Conservation (phyloP, 2,888 invertebrate genomes). For the Abrostola triplasia region DNA sequence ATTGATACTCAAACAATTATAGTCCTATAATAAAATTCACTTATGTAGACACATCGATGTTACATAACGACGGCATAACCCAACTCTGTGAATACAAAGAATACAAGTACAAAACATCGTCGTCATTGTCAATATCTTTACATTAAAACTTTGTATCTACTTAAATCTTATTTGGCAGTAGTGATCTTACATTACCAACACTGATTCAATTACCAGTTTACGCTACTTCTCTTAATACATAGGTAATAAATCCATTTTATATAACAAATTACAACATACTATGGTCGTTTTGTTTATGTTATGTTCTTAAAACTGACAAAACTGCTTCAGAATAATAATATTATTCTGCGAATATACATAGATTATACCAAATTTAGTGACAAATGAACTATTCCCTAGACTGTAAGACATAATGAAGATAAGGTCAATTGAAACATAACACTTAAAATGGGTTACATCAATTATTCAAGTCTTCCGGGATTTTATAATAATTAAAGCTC, state of each 20-base stretch:
- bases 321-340: slow-evolving; percentile 67
- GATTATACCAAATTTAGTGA: slow-evolving; percentile 69
- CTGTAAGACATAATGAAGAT: slow-evolving; percentile 60
- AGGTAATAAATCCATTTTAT: slow-evolving; percentile 75
- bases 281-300: slow-evolving; percentile 65
- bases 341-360: slow-evolving; percentile 69
- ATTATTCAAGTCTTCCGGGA: slow-evolving; percentile 75
- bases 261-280: slow-evolving; percentile 79
- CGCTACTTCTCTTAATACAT: slow-evolving; percentile 76
- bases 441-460: slow-evolving; percentile 65
- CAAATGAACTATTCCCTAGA: slow-evolving; percentile 69
- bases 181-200: slow-evolving; percentile 80
- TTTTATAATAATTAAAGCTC: slow-evolving; percentile 88
- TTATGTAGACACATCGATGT: slow-evolving; percentile 57
- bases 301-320: slow-evolving; percentile 65
- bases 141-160: slow-evolving; percentile 84
- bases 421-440: slow-evolving; percentile 58
- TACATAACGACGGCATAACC: slow-evolving; percentile 58
- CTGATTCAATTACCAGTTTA: slow-evolving; percentile 74
- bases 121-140: slow-evolving; percentile 75
- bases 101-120: slow-evolving; percentile 81
- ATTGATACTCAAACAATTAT: slow-evolving; percentile 24
- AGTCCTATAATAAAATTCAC: slow-evolving; percentile 59
- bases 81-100: slow-evolving; percentile 66
- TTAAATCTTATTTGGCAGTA: slow-evolving; percentile 85